Base-by-base conservation (phyloP, 2,888 invertebrate species). In the Phytoseiulus persimilis region DNA sequence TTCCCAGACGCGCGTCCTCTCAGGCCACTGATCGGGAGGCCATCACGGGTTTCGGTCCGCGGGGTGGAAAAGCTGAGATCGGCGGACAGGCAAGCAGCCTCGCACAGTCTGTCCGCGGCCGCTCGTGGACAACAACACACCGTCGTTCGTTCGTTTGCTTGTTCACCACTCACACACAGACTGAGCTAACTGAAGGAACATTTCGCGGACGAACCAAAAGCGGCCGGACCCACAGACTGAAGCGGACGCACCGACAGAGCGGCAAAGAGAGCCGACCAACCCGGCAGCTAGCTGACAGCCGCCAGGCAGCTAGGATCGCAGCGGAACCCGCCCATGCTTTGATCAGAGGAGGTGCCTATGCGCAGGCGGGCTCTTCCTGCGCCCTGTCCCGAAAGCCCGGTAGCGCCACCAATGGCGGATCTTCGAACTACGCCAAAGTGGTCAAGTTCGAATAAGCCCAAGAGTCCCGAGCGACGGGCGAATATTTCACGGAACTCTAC, bases 321-420 rank as follows among this genome's bases (percentile, higher is more conserved):
- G 18, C 65, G 65, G 46, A 65, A 65, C 87, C 87, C 87, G 87
- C 87, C 87, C 87, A 87, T 87, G 87, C 31, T 87, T 87, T 87
- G 87, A 87, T 87, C 87, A 87, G 87, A 45, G 32, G 87, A 65
- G 65, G 65, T 28, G 65, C 65, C 65, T 65, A 2, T 23, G 65
- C 65, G 18, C 28, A 65, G 65, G 65, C 65, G 65, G 65, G 65
- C 65, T 65, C 65, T 65, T 65, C 65, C 28, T 28, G 11, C 18
- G 65, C 65, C 65, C 18, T 23, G 65, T 6, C 65, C 28, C 28
- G 23, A 65, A 65, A 65, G 65, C 65, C 65, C 65, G 18, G 65
- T 65, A 23, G 65, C 65, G 65, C 65, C 65, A 65, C 11, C 65
- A 23, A 14, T 28, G 65, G 65, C 65, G 23, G 65, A 65, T 23